Base-by-base conservation (phyloP, 2,888 invertebrate genomes). In the Scaptodrosophila latifasciaeformis region DNA sequence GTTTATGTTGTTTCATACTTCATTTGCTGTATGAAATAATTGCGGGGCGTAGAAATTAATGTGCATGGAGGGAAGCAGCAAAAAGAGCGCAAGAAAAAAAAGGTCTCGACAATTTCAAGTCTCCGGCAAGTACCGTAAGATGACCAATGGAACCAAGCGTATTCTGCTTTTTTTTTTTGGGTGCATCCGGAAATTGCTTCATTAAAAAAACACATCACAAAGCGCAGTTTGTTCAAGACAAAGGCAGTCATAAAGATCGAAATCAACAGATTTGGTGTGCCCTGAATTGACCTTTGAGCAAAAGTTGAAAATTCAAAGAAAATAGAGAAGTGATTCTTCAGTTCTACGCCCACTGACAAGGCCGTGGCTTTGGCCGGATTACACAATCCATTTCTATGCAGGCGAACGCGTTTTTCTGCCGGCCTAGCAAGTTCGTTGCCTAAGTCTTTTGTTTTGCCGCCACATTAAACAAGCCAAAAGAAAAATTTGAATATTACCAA, bases 1-100 rank as follows among this genome's bases (percentile, higher is more conserved):
- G 58, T 60, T 74, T 60, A 80, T 65, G 59, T 57, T 58, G 42
- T 62, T 62, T 77, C 60, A 59, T 70, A 70, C 75, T 64, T 64
- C 76, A 70, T 75, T 71, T 70, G 62, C 64, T 37, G 74, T 54
- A 54, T 55, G 56, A 53, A 70, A 60, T 71, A 76, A 79, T 79
- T 67, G 76, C 67, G 70, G 70, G 72, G 79, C 67, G 77, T 58
- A 45, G 57, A 67, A 74, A 65, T 70, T 70, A 70, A 65, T 60
- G 71, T 62, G 63, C 55, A 54, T 43, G 51, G 49, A 34, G 52
- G 31, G 48, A 47, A 15, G n/a, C 17, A n/a, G 17, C 1, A 18
- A 9, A 18, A 2, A 21, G 48, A 10, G 7, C 27, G 5, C 37
- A 12, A 19, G 37, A 49, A 10, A 50, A 34, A 48, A 43, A n/a